Percentiles rank a stretch among this genome's conserved stretches.
These are phyloP conservation scores for Fopius arisanus DNA, from an alignment of 1,140 invertebrate species.

Conservation along the genomic window DNA sequence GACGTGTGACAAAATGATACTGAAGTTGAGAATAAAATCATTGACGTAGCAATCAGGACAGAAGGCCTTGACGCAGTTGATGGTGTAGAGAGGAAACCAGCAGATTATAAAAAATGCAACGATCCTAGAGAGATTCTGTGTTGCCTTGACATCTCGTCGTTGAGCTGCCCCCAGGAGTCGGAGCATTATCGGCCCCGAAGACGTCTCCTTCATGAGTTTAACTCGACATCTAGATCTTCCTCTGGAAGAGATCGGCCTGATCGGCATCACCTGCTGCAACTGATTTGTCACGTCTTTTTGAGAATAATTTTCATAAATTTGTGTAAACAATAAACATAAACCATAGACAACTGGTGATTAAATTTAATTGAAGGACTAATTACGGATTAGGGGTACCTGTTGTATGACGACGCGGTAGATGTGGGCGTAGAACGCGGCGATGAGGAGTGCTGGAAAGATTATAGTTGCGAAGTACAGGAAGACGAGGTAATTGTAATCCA, in stretches of 20 bases:
- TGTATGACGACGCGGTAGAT: constrained; percentile 88
- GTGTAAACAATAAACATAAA: no score
- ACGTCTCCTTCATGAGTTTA: constrained; percentile 27
- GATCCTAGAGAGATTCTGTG: constrained; percentile 89
- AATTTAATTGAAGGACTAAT: no score
- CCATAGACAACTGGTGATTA: no score
- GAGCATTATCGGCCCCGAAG: constrained; percentile 78
- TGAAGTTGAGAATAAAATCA: constrained; percentile 76
- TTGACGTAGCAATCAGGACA: constrained; percentile 74
- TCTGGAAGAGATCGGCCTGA: constrained; percentile 61
- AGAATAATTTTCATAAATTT: no score
- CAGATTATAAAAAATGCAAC: constrained; percentile 92
- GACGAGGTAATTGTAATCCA: constrained; percentile 87
- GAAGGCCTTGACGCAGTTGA: constrained; percentile 88
- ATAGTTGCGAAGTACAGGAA: constrained; percentile 91
- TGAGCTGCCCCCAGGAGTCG: constrained; percentile 80
- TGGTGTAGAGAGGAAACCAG: constrained; percentile 92
- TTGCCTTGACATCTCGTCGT: constrained; percentile 88
- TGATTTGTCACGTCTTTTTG: constrained; percentile 39
- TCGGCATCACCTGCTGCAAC: constrained; percentile 69
- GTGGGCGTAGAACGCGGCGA: constrained; percentile 86
- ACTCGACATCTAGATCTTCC: no score
- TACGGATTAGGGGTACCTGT: no score
- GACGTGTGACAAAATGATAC: constrained; percentile 87
- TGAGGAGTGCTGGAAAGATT: constrained; percentile 82